A percentile compares a stretch with the other conserved stretches of the same genome.
Evolutionary conservation across 1,140 invertebrate genomes (phyloP).

Genomic region (Rhagoletis zephyria): DNA sequence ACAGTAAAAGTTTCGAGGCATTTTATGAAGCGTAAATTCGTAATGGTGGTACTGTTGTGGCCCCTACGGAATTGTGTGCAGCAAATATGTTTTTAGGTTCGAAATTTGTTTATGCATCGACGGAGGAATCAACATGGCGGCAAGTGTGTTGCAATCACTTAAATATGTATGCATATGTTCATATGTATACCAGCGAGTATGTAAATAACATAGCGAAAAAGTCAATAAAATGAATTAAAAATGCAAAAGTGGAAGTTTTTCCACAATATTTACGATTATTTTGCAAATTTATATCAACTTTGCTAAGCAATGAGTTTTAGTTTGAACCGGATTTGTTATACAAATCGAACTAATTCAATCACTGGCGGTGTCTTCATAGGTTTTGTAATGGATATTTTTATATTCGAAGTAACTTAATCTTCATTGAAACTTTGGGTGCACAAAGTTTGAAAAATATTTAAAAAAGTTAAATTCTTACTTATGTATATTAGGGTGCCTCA

Average conservation of each 20-base stretch:
- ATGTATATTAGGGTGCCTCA: no score
- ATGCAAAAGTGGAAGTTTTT: background rate
- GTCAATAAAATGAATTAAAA: background rate
- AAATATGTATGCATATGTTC: background rate
- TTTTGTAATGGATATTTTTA: no score
- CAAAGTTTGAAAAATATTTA: no score
- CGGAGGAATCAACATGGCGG: background rate
- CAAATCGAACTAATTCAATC: no score
- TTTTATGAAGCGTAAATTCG: conserved; percentile 50
- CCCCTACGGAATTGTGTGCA: background rate
- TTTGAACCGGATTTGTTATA: background rate
- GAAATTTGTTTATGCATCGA: background rate
- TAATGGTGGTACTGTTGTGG: conserved; percentile 20
- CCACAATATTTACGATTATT: background rate
- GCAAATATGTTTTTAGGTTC: background rate
- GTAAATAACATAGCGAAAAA: no score
- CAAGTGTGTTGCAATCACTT: background rate
- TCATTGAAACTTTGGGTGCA: no score
- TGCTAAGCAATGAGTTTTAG: background rate
- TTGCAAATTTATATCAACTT: background rate
- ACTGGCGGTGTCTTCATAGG: no score
- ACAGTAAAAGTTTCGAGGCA: conserved; percentile 13
- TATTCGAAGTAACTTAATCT: no score
- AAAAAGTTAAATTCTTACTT: no score
- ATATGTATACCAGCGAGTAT: no score